These are phyloP conservation scores for Onychostruthus taczanowskii DNA, from an alignment of 2,113 vertebrate species.

Conservation along the genomic window DNA sequence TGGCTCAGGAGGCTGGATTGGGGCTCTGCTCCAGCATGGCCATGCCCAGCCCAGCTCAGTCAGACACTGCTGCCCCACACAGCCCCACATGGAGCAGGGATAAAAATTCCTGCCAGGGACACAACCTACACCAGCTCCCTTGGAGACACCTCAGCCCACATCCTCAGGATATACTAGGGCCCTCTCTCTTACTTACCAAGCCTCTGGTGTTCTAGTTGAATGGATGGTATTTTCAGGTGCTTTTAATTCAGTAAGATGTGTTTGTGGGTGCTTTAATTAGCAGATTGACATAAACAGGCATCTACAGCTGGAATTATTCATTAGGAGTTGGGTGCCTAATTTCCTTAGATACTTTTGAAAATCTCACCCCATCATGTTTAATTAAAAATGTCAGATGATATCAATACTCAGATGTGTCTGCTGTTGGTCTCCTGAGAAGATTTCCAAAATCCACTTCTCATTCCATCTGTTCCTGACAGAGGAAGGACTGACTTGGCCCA, in stretches of 20 bases:
- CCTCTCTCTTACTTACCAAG: background rate
- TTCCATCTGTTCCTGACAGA: slow-evolving; percentile 59
- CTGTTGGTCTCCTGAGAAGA: slow-evolving; percentile 48
- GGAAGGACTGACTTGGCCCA: slow-evolving; percentile 48
- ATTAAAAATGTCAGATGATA: slow-evolving; percentile 65
- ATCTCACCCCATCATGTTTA: slow-evolving; percentile 59
- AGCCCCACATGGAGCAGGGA: rapidly evolving
- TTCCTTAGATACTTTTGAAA: slow-evolving; percentile 62
- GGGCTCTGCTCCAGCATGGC: background rate
- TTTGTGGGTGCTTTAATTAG: slow-evolving; percentile 67
- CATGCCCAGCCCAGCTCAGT: rapidly evolving
- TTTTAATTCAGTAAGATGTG: slow-evolving; percentile 21
- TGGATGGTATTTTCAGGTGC: slow-evolving; percentile 2
- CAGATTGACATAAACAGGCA: slow-evolving; percentile 60
- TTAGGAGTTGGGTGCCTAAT: slow-evolving; percentile 63
- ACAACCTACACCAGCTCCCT: background rate
- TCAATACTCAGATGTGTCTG: slow-evolving; percentile 52
- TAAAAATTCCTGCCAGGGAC: background rate
- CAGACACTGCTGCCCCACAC: rapidly evolving
- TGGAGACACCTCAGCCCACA: rapidly evolving
- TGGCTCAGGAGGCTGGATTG: background rate
- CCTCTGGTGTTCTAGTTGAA: background rate
- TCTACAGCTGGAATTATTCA: slow-evolving; percentile 57
- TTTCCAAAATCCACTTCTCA: slow-evolving; percentile 58
- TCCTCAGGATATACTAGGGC: background rate